A percentile compares a stretch with the other conserved stretches of the same genome.
Evolutionary conservation across 1,140 invertebrate genomes (phyloP).

Genomic region (Oryctes rhinoceros): DNA sequence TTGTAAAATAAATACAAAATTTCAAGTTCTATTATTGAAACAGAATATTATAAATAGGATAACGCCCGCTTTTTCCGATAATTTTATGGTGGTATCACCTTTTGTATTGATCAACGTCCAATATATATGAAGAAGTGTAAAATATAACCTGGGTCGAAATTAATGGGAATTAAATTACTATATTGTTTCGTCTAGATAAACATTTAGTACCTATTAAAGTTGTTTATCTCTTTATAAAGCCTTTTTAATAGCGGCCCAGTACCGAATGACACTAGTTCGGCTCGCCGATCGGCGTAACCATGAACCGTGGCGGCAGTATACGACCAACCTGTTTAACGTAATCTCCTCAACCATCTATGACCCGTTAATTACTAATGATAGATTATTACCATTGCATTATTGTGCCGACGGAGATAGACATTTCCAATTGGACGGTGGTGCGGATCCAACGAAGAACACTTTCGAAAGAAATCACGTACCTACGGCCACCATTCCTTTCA

Average conservation of each 20-base stretch:
- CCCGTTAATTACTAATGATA: slow-evolving; percentile 43
- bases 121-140: slow-evolving; percentile 10
- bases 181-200: slow-evolving; percentile 41
- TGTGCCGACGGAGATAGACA: slow-evolving; percentile 35
- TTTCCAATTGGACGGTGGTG: slow-evolving; percentile 34
- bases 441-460: slow-evolving; percentile 24
- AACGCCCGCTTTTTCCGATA: background rate
- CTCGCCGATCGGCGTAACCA: slow-evolving; percentile 18
- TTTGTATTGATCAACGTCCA: slow-evolving; percentile 7
- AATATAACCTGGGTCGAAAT: slow-evolving; percentile 31
- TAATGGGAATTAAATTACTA: slow-evolving; percentile 41
- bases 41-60: background rate
- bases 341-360: slow-evolving; percentile 39
- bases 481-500: slow-evolving; percentile 35
- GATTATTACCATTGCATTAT: slow-evolving; percentile 40
- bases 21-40: background rate
- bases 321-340: slow-evolving; percentile 40
- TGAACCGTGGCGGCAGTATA: slow-evolving; percentile 24
- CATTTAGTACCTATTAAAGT: slow-evolving; percentile 40
- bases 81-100: slow-evolving; percentile 23
- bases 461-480: slow-evolving; percentile 27
- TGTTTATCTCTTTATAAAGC: slow-evolving; percentile 40
- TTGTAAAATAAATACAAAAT: background rate
- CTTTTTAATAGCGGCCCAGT: slow-evolving; percentile 17
- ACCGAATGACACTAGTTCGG: slow-evolving; percentile 35